Evolutionary conservation across 2,888 invertebrate genomes (phyloP), one percentile per base, ranked within the genome.

Genomic region (Drosophila neotestacea): DNA sequence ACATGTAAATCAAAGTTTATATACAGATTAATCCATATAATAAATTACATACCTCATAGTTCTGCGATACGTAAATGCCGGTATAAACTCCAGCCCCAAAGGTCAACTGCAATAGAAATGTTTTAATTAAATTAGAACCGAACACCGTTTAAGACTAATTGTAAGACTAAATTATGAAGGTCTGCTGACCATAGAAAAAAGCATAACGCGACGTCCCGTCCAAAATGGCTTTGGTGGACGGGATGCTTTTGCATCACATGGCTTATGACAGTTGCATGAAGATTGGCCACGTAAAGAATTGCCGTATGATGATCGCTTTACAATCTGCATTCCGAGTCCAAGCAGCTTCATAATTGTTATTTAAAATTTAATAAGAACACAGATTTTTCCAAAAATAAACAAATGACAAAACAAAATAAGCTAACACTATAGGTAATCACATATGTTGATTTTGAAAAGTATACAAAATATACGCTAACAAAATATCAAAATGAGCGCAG

Each of bases 21-120:
- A 30, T 16, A 9, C 9, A 4, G 51, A 6, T 28, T 30, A 0
- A n/a, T 6, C 2, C 7, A 0, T 6, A 2, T 10, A 0, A 11
- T 6, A 7, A 13, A 6, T 0, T 5, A 52, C 71, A 92, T 93
- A 95, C 96, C 93, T 96, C 94, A 93, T 96, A 96, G 91, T 96
- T 96, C 92, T 96, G 96, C 70, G 94, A 93, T 64, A 96, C 87
- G 90, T 96, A 96, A 67, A 96, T 93, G 46, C 96, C 96, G 54
- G 95, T 93, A 90, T 96, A 96, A 30, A 96, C 91, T 34, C 96
- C 96, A 76, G 94, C 90, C 38, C 95, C 92, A 88, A 96, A 95
- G 16, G 95, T 94, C 56, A 96, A 78, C 96, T 96, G 92, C 46
- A 91, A 91, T 82, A 55, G 5, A 64, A 47, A 61, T 10, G 11